Evolutionary conservation across 2,888 invertebrate genomes (phyloP).

Genomic region (Thumatha senex): DNA sequence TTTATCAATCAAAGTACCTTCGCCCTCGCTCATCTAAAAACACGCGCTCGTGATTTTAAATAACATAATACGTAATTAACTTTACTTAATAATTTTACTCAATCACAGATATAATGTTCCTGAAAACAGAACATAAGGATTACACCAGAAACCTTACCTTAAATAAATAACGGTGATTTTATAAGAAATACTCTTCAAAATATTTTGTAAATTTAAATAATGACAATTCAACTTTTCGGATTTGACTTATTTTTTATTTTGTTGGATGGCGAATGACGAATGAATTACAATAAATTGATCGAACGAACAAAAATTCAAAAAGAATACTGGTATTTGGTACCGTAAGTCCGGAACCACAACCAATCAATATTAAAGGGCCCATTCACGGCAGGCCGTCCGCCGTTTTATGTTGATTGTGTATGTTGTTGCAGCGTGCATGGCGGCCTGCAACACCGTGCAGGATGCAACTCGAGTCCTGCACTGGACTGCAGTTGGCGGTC

Average conservation of each 20-base stretch:
- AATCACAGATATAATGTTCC: slow-evolving; percentile 4
- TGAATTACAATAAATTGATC: slow-evolving; percentile 1
- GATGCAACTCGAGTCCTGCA: no score
- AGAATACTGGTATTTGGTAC: no score
- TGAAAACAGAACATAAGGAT: slow-evolving; percentile 2
- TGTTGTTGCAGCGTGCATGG: no score
- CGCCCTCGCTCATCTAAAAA: slow-evolving; percentile 75
- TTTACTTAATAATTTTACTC: slow-evolving; percentile 35
- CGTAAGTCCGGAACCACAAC: no score
- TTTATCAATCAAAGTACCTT: slow-evolving; percentile 78
- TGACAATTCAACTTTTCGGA: slow-evolving; percentile 70
- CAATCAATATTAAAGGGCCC: no score
- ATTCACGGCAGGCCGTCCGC: no score
- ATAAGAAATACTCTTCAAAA: slow-evolving; percentile 35
- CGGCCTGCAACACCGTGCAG: no score
- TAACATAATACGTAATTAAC: slow-evolving; percentile 54
- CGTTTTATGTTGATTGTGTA: no score
- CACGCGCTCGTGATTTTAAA: slow-evolving; percentile 48
- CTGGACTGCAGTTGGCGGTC: no score
- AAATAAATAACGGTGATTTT: slow-evolving; percentile 17
- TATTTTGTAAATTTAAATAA: slow-evolving; percentile 46
- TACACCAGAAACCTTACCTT: slow-evolving; percentile 38
- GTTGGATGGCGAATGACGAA: slow-evolving; percentile 25
- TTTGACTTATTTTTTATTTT: slow-evolving; percentile 38
- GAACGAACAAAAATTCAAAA: slow-evolving; percentile 7